phyloP scores from a whole-genome alignment of 2,113 vertebrate species.

The Polyodon spathula region DNA sequence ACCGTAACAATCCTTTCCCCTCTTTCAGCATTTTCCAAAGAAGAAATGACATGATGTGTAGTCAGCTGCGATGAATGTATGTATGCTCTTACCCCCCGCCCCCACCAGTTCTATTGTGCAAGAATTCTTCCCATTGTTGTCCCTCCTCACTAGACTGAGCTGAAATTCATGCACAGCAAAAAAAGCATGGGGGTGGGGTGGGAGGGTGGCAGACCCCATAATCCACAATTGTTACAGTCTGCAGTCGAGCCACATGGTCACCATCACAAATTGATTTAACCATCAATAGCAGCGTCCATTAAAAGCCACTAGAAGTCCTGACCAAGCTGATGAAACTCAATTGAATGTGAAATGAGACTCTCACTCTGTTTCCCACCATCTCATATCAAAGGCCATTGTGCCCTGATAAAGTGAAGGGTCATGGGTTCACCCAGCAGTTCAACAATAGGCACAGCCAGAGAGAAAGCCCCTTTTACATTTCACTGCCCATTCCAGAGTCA shows the following conservation, averaged over 20 bases:
- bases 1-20: conserved; percentile 30
- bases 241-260: conserved; percentile 78
- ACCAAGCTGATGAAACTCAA: conserved; percentile 69
- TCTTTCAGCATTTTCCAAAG: conserved; percentile 16
- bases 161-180: conserved; percentile 57
- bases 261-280: conserved; percentile 93
- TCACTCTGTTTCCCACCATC: conserved; percentile 77
- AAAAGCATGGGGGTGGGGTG: conserved; percentile 35
- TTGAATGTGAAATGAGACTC: conserved; percentile 76
- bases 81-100: conserved; percentile 36
- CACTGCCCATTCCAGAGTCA: conserved; percentile 68
- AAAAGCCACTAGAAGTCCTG: conserved; percentile 64
- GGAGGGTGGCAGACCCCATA: conserved; percentile 38
- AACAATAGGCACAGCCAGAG: conserved; percentile 67
- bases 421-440: conserved; percentile 71
- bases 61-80: conserved; percentile 49
- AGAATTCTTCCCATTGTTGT: conserved; percentile 56
- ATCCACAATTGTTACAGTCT: conserved; percentile 81
- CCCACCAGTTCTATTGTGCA: conserved; percentile 41
- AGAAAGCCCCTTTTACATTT: conserved; percentile 52
- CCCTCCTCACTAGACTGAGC: conserved; percentile 40
- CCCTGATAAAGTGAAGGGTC: conserved; percentile 76
- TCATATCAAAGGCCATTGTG: conserved; percentile 92
- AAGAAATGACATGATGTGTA: conserved; percentile 44
- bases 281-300: conserved; percentile 81